phyloP scores from a whole-genome alignment of 1,140 invertebrate genomes.

The Yoshiicerus persimilis region DNA sequence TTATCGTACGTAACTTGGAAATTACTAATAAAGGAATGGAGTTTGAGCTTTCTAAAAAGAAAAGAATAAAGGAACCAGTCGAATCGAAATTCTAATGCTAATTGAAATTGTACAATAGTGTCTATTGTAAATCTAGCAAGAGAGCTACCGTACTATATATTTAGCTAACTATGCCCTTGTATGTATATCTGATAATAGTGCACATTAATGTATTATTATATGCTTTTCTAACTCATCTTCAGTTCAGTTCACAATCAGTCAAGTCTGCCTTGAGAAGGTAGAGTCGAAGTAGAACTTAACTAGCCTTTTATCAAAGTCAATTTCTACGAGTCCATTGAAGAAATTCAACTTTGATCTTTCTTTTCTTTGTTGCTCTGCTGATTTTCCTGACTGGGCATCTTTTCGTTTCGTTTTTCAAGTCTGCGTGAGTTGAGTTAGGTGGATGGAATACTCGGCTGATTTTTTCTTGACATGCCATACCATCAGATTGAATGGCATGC shows the following conservation, averaged over 20 bases:
- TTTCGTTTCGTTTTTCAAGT: not conserved
- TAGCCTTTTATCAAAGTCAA: not conserved
- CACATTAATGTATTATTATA: not conserved
- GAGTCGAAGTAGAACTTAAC: not conserved
- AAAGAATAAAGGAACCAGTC: not conserved
- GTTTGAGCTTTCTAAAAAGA: not conserved
- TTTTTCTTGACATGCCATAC: not conserved
- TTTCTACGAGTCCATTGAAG: not conserved
- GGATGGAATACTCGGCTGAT: not conserved
- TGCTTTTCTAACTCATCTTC: not conserved
- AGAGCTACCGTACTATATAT: no score
- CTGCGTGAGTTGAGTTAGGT: not conserved
- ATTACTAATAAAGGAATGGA: not conserved
- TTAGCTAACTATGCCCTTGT: no score
- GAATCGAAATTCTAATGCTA: not conserved
- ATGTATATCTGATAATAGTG: no score
- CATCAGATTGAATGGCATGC: not conserved
- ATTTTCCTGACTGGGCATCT: not conserved
- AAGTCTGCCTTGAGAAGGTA: not conserved
- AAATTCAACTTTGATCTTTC: slow-evolving; percentile 21
- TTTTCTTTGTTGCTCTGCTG: not conserved
- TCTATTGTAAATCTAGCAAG: not conserved
- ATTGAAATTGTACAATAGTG: not conserved
- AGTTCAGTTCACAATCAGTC: not conserved
- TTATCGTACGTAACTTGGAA: not conserved